Evolutionary conservation across 2,888 invertebrate species (phyloP), one percentile per base, ranked within the genome.

Genomic region (Eustalomyia histrio): DNA sequence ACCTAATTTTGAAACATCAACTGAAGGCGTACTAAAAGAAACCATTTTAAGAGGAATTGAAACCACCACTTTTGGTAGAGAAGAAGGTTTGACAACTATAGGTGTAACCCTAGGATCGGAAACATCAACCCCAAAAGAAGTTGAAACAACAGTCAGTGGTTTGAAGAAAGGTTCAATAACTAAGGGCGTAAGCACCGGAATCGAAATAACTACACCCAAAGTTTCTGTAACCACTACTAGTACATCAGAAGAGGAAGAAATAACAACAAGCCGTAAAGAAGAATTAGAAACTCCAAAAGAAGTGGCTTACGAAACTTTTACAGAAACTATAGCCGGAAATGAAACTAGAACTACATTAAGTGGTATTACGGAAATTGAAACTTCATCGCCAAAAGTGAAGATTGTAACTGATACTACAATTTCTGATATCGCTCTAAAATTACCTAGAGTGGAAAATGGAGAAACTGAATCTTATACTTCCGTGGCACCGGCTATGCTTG

Each of bases 341-440:
- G n/a, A 47, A 14, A 18, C 29, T 10, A 35, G 35, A 33, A 50
- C 47, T 14, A 17, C 53, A 29, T 4, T 29, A 29, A 29, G 29
- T 29, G 29, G 29, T 29, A 29, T 29, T 57, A 17, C 17, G 1
- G 61, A 63, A 17, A 9, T 57, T 58, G 73, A 57, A 65, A 17
- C 12, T 12, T 50, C 64, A 57, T 47, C 43, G 2, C 1, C 17
- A 33, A 60, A 14, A 21, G 17, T 17, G 16, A 24, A 24, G 10
- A 17, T 35, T n/a, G 4, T 21, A 52, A 35, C 52, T 0, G 10
- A 3, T 12, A 16, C 2, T 16, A 17, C 14, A 0, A 52, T 14
- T 10, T 35, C 52, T 14, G 33, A 12, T 8, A 52, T 17, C 10
- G 35, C 10, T 35, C 55, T 21, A 47, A 18, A 16, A 52, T 24